Evolutionary conservation across 1,140 invertebrate genomes (phyloP), one percentile per base, ranked within the genome.

Genomic region (Lordiphosa mommai): DNA sequence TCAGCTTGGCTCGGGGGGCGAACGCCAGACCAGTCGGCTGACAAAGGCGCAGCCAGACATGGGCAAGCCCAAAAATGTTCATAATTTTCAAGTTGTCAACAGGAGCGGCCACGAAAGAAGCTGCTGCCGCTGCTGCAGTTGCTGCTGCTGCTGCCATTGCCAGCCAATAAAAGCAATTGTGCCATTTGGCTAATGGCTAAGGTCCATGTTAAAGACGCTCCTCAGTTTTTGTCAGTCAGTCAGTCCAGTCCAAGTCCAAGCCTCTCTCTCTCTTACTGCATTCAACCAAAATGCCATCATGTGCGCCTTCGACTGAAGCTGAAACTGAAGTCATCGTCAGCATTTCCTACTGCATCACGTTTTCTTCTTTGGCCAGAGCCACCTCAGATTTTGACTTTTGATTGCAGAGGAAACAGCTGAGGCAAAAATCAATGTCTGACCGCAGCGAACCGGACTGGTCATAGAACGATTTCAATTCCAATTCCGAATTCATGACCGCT

Each of bases 151-250:
- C 8, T 38, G 40, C 36, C 52, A 66, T 69, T 51, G 65, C 66
- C 65, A 68, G 66, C 77, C 77, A 82, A 82, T 82, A 82, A 82
- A 82, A 82, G 77, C 77, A 82, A 82, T 82, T 82, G 77, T 76
- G 77, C 72, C 77, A 79, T 79, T 79, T 79, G 58, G 67, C 73
- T 77, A 77, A 77, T 77, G 73, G 64, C 67, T 71, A 70, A 60
- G 67, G 72, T 76, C 74, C 74, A 80, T 80, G 74, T 80, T 64
- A 52, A 38, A 73, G 76, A 80, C 77, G 72, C 74, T 80, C 74
- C 67, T 58, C 61, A 47, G 56, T 43, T 49, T 23, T 23, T n/a
- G 47, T 51, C 4, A 37, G 47, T 51, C 4, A 53, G 52, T 36
- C 14, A 49, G 53, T 52, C 13, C 32, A 36, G 60, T 38, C 29